phyloP scores from a whole-genome alignment of 1,140 invertebrate genomes.

The Oryzaephilus surinamensis region DNA sequence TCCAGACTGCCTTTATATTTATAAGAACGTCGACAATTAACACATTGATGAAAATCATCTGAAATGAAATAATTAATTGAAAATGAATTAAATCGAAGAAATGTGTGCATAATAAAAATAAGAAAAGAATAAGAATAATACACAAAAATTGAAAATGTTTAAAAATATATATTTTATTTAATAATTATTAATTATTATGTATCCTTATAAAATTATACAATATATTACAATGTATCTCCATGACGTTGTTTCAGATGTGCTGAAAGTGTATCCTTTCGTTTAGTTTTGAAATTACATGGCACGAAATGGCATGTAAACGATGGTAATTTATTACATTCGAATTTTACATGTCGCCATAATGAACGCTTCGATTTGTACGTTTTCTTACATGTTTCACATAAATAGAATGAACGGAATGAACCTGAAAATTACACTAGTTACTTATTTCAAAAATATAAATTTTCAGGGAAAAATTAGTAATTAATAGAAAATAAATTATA shows the following conservation, averaged over 20 bases:
- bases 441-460: not conserved
- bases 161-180: conserved; percentile 19
- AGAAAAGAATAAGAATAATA: not conserved
- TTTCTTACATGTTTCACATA: conserved; percentile 19
- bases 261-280: conserved; percentile 40
- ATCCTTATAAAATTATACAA: conserved; percentile 4
- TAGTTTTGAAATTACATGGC: conserved; percentile 40
- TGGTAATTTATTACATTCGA: conserved; percentile 24
- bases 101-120: not conserved
- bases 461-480: conserved; percentile 1
- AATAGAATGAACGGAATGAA: too few species aligned
- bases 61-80: too few species aligned
- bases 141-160: not conserved
- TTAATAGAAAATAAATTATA: conserved; percentile 1
- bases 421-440: conserved; percentile 7
- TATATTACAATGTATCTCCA: conserved; percentile 2
- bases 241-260: conserved; percentile 28
- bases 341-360: conserved; percentile 22
- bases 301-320: conserved; percentile 36
- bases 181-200: conserved; percentile 30
- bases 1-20: conserved; percentile 11
- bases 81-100: too few species aligned
- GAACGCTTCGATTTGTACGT: conserved; percentile 22
- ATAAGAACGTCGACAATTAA: conserved; percentile 16
- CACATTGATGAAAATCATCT: too few species aligned